Base-by-base conservation (phyloP, 2,888 invertebrate species). In the Dusona sp. region DNA sequence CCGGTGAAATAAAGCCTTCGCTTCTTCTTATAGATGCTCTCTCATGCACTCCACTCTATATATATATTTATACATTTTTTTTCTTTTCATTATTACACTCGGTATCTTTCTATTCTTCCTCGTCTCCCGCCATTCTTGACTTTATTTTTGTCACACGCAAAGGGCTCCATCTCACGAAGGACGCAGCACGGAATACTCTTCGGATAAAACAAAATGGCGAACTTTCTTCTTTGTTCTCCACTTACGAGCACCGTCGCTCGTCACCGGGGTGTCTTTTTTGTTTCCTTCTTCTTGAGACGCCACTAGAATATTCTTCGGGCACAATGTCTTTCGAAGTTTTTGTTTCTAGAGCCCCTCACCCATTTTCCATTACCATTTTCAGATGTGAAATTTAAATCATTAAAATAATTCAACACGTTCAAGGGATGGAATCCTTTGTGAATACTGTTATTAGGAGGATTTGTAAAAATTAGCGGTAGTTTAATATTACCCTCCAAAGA, bases 1-100 rank as follows among this genome's bases (percentile, higher is more conserved):
- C 79, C 85, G 57, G 45, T 45, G 68, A 61, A 79, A 78, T 85
- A 67, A 85, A 85, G 77, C 57, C 78, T 81, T 61, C 51, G 54
- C 64, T 57, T 61, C 48, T 19, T 8, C 51, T 25, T 64, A 48
- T 65, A 48, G 38, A 65, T 19, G 11, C 45, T 45, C 45, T 45
- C 75, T 36, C 57, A 61, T 61, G 33, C 77, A 48, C 61, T 70
- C 4, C n/a, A 7, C 68, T 33, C 16, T 75, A 6, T 54, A 25
- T 64, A 38, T 65, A n/a, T 33, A 13, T 74, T 8, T 54, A 25
- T 61, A 36, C 45, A 19, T 33, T 19, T 54, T 57, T 61, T 67
- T 79, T 65, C n/a, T 61, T 73, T 73, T 25, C 45, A 16, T 36
- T 68, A 9, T 61, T 45, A 22, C 51, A 54, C 73, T 54, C 38